Evolutionary conservation across 1,140 invertebrate genomes (phyloP), one percentile per base, ranked within the genome.

Genomic region (Lamellibrachia luymesi): DNA sequence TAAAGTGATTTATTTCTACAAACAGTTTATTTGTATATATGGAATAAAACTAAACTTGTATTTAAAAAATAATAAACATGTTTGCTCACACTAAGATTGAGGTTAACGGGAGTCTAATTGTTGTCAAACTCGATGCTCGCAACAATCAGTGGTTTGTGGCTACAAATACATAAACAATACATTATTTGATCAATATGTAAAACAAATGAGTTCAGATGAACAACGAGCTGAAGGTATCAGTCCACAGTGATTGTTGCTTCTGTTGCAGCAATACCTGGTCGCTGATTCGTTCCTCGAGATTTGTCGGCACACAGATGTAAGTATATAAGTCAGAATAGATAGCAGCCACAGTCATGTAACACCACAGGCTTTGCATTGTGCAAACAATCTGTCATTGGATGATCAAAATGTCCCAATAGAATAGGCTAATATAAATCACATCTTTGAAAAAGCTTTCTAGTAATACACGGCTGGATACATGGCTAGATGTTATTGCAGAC

Each of bases 261-360:
- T 80, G n/a, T 94, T 94, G 13, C 92, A 95, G 94, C 94, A 94
- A 93, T 94, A 95, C 92, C 50, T 95, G 92, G 94, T 92, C 92
- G 94, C 94, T 49, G 94, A 95, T 93, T 94, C 95, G 10, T 95
- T 95, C 92, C 93, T 95, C 13, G 95, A 95, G 94, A 95, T 95
- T 90, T 95, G 95, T 91, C 94, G 94, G 64, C 95, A 95, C 93
- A 95, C 94, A 89, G 92, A 93, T 49, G 95, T 95, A 94, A 94
- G 94, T 94, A n/a, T 27, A 38, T 50, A 6, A 50, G 25, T 22
- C 27, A 80, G 2, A 2, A 22, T 17, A 80, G 25, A 22, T 80
- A 80, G 2, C 8, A 80, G 13, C 64, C 64, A 80, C 13, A 80
- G 13, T 80, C 13, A 22, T 80, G 64, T 80, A 6, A 80, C 13